phyloP scores from a whole-genome alignment of 37 sponge, comb jelly and placozoan genomes.

The Halichondria panicea region DNA sequence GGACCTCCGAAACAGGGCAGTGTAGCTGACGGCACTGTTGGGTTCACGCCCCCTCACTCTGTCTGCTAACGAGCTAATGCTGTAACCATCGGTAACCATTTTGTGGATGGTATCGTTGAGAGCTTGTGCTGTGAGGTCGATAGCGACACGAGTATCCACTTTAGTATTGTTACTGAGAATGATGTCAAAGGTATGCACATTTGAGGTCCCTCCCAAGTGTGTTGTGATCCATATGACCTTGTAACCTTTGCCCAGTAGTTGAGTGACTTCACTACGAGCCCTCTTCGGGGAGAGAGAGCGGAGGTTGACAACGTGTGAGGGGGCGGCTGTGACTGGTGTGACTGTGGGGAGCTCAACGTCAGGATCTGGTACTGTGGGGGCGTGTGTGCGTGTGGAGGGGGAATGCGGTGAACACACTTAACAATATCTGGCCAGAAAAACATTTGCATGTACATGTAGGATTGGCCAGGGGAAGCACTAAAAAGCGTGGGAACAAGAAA shows the following conservation, averaged over 20 bases:
- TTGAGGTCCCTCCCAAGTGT: conserved; percentile 6
- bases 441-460: too few relatives aligned
- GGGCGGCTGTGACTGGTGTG: not conserved
- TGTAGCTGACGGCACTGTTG: conserved; percentile 9
- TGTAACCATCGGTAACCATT: conserved; percentile 19
- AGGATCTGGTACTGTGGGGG: not conserved
- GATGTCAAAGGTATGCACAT: conserved; percentile 23
- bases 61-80: not conserved
- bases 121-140: conserved; percentile 11
- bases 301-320: not conserved
- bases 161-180: conserved; percentile 29
- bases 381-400: not conserved
- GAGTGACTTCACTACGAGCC: not conserved
- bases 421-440: too few relatives aligned
- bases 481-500: too few relatives aligned
- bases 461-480: too few relatives aligned
- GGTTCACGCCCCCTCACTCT: conserved; percentile 4
- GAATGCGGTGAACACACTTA: too few relatives aligned
- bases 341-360: not conserved
- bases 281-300: not conserved
- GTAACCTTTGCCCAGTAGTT: conserved; percentile 12
- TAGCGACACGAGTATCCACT: conserved; percentile 4
- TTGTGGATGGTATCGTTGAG: conserved; percentile 11
- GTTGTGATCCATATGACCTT: conserved; percentile 18
- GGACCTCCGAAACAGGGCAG: conserved; percentile 14